Conservation (phyloP, 2,888 invertebrate species). For the Lamellibrachia satsuma region DNA sequence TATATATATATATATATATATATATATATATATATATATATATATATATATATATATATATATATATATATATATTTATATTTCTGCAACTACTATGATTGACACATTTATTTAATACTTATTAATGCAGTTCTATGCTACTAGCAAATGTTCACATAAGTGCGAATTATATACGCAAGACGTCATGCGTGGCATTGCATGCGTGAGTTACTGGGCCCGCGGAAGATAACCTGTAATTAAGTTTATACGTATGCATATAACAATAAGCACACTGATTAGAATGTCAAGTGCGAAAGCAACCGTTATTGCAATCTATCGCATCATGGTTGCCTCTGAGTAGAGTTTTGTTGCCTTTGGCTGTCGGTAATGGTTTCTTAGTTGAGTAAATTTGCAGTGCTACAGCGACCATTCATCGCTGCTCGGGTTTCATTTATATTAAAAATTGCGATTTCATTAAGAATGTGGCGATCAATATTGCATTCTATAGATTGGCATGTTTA, state of each 20-base stretch:
- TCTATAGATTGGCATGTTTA: not conserved
- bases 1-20: not conserved
- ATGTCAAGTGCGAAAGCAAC: not conserved
- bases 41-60: slow-evolving; percentile 12
- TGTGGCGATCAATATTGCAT: not conserved
- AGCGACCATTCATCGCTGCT: not conserved
- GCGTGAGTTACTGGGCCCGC: not conserved
- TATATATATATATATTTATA: not conserved
- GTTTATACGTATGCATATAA: not conserved
- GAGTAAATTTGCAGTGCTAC: not conserved
- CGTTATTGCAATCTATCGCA: not conserved
- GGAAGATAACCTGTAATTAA: not conserved
- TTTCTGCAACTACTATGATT: no score
- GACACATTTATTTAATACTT: no score
- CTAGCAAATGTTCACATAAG: no score
- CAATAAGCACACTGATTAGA: not conserved
- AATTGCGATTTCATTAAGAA: not conserved
- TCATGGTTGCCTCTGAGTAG: not conserved
- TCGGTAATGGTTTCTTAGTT: not conserved
- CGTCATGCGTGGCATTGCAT: not conserved
- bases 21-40: not conserved
- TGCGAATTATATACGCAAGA: no score
- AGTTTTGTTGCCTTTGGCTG: not conserved
- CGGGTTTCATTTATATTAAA: not conserved
- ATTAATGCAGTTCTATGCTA: no score